Percentiles rank a stretch among this genome's conserved stretches.
phyloP scores from a whole-genome alignment of 2,113 vertebrate species.

The Pygoscelis adeliae region DNA sequence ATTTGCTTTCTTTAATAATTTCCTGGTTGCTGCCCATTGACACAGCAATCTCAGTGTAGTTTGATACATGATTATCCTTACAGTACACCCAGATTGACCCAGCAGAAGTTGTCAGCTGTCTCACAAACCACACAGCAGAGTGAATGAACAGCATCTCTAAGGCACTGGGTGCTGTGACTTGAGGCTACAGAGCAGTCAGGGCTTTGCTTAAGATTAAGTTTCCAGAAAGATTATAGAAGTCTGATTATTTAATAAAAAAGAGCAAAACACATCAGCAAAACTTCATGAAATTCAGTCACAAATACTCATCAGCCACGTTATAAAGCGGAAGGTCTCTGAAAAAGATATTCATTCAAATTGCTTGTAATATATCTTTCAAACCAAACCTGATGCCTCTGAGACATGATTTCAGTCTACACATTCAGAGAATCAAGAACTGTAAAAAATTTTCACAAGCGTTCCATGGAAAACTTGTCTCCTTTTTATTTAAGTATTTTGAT shows the following conservation, averaged over 20 bases:
- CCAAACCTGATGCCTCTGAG: neutral
- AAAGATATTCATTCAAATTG: neutral
- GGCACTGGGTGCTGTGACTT: neutral
- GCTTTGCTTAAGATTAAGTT: neutral
- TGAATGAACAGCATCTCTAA: neutral
- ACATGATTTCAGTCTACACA: neutral
- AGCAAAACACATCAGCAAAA: neutral
- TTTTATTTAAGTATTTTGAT: neutral
- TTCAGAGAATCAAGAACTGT: neutral
- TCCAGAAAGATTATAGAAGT: neutral
- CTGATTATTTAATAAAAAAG: neutral
- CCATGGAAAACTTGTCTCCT: neutral
- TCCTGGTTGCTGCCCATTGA: neutral
- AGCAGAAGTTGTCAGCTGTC: neutral
- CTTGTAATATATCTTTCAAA: neutral
- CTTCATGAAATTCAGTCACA: neutral
- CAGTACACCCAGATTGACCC: rapidly evolving
- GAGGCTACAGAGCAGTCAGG: neutral
- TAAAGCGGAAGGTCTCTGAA: neutral
- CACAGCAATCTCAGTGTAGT: neutral
- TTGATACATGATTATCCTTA: neutral
- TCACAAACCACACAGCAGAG: neutral
- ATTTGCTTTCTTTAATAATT: neutral
- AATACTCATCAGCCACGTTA: neutral
- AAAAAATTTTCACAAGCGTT: neutral